phyloP scores from a whole-genome alignment of 2,113 vertebrate species.

The Microtus richardsoni region DNA sequence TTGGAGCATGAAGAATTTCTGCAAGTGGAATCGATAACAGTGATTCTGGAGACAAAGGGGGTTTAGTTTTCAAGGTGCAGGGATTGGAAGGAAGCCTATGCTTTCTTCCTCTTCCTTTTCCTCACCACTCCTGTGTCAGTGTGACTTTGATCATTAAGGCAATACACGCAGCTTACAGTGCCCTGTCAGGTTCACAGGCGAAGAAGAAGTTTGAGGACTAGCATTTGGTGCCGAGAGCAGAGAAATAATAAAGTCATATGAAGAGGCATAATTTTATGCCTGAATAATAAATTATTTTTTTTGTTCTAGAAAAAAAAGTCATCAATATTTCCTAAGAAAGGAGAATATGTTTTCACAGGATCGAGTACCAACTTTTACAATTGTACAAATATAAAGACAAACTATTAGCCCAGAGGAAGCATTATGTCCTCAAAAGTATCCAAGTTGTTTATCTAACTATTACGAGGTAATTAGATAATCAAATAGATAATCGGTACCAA shows the following conservation, averaged over 20 bases:
- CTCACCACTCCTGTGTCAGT: neutral
- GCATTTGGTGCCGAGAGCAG: neutral
- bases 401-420: neutral
- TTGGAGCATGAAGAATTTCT: neutral
- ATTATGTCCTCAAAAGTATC: neutral
- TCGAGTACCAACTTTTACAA: neutral
- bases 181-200: neutral
- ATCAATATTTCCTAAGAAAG: constrained; percentile 34
- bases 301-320: neutral
- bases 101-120: neutral
- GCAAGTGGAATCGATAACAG: neutral
- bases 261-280: constrained; percentile 17
- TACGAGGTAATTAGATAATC: neutral
- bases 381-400: neutral
- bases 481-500: neutral
- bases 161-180: neutral
- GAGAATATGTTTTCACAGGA: neutral
- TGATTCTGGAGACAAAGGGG: neutral
- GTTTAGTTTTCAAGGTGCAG: neutral
- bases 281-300: neutral
- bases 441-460: neutral
- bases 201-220: neutral
- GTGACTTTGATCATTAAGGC: constrained; percentile 13
- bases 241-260: neutral
- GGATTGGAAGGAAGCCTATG: neutral